Percentiles rank a stretch among this genome's conserved stretches.
Evolutionary conservation across 1,140 invertebrate species (phyloP).

Genomic region (Diuraphis noxia): DNA sequence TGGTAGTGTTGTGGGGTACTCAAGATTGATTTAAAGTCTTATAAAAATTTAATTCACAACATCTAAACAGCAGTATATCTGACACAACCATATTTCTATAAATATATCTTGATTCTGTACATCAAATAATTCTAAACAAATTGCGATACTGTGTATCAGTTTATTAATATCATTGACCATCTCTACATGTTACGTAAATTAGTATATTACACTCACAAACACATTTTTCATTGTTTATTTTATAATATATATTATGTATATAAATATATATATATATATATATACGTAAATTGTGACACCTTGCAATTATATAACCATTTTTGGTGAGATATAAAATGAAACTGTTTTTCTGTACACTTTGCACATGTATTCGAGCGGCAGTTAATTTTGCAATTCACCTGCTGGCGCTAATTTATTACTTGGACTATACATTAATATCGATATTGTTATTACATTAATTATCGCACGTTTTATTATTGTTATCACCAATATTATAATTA

Average conservation of each 20-base stretch:
- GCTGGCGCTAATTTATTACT: not conserved
- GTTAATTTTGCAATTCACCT: not conserved
- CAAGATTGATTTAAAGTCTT: not conserved
- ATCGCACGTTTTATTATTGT: not conserved
- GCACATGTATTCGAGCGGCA: not conserved
- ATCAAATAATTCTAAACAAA: not conserved
- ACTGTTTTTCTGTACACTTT: not conserved
- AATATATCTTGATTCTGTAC: not conserved
- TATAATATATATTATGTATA: not conserved
- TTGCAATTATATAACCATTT: not conserved
- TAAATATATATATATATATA: too few relatives aligned
- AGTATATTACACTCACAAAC: not conserved
- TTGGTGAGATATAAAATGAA: not conserved
- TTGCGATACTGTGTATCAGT: not conserved
- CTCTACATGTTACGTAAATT: not conserved
- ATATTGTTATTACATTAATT: not conserved
- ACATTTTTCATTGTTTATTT: not conserved
- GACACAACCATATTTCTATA: not conserved
- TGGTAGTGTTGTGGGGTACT: not conserved
- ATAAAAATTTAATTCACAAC: not conserved
- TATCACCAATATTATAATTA: not conserved
- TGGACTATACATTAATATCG: not conserved
- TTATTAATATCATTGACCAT: not conserved
- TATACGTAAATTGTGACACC: not conserved
- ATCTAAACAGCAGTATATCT: too few relatives aligned